phyloP scores from a whole-genome alignment of 1,140 invertebrate species.

The Drosophila quadrilineata region DNA sequence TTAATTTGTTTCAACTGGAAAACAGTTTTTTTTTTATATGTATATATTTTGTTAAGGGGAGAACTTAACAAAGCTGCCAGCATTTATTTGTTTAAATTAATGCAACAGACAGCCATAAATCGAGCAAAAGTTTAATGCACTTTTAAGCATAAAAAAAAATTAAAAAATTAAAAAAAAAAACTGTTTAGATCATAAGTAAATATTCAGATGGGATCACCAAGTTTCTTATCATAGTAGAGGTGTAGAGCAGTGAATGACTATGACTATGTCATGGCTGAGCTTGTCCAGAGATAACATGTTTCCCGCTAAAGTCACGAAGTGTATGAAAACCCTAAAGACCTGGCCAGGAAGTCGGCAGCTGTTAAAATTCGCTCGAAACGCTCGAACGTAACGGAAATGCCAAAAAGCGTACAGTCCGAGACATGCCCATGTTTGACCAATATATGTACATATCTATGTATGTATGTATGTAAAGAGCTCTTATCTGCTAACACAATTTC shows the following conservation, averaged over 20 bases:
- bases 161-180: too few species aligned
- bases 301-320: slow-evolving; percentile 63
- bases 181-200: too few species aligned
- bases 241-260: too few species aligned
- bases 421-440: slow-evolving; percentile 54
- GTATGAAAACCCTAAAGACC: slow-evolving; percentile 7
- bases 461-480: too few species aligned
- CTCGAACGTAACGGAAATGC: slow-evolving; percentile 67
- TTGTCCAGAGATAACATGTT: slow-evolving; percentile 40
- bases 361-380: slow-evolving; percentile 29
- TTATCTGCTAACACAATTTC: too few species aligned
- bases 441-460: neutral
- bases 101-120: slow-evolving; percentile 61
- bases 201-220: too few species aligned
- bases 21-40: too few species aligned
- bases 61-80: slow-evolving; percentile 22
- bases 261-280: slow-evolving; percentile 11
- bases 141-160: too few species aligned
- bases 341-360: slow-evolving; percentile 61
- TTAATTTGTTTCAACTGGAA: slow-evolving; percentile 66
- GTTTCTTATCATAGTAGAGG: too few species aligned
- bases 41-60: slow-evolving; percentile 17
- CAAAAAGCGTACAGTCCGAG: slow-evolving; percentile 40
- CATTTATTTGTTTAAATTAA: slow-evolving; percentile 49
- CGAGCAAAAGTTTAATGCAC: slow-evolving; percentile 27